Base-by-base conservation (phyloP, 2,888 invertebrate genomes). In the Crematogaster levior region DNA sequence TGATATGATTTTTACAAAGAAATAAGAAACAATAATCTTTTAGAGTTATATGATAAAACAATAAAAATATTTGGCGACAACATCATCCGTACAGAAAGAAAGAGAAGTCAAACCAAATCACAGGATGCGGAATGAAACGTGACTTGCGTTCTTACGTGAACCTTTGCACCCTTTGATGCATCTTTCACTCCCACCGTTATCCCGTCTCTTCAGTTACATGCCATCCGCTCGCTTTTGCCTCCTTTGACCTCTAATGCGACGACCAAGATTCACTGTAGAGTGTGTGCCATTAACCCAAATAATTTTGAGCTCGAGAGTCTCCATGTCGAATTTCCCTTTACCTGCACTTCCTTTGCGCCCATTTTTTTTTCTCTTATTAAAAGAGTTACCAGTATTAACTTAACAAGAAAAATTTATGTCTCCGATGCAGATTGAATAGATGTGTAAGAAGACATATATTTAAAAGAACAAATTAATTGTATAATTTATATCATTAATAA, bases 231-330 rank as follows among this genome's bases (percentile, higher is more conserved):
- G 63, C 74, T 83, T 84, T 85, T 81, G 63, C 79, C 56, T 70
- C 65, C 79, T 88, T 89, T 83, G 66, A 68, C 75, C 75, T 77
- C 73, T 84, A 82, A 89, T 85, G 82, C 81, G 82, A 63, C 77
- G 83, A 84, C 74, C 79, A 61, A 68, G 75, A 83, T 79, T 79
- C 80, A 84, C 74, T 68, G 73, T 70, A 81, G 82, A 84, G 84
- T 85, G 74, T 89, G 85, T 89, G 75, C 89, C 83, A 88, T 89
- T 86, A 86, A 89, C 89, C 89, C 89, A 90, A 89, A 90, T 89
- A 90, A 89, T 88, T 89, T 80, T 72, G 27, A 82, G 68, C 65
- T 56, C 9, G 43, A 77, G 46, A 46, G 61, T 74, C 73, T 82
- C 63, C 58, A 63, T 66, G 65, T 68, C 66, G 34, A 81, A 89